Percentiles rank a stretch among this genome's conserved stretches.
Conservation (phyloP, 2,113 vertebrate species). For the Notechis scutatus region DNA sequence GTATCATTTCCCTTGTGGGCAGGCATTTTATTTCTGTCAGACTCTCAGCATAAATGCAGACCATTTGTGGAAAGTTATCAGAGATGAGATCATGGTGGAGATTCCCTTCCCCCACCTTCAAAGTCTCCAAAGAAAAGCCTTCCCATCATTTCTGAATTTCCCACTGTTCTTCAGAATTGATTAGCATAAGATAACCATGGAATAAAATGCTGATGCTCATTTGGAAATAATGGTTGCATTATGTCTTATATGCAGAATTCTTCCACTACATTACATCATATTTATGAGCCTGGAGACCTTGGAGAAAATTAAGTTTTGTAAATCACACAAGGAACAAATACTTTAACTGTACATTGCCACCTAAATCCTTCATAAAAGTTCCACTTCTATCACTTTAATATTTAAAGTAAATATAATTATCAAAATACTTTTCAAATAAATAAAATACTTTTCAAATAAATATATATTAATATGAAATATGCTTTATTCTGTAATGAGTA, state of each 20-base stretch:
- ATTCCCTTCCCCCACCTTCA: conserved; percentile 1
- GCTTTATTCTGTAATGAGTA: background rate
- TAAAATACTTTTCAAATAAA: background rate
- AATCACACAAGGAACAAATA: background rate
- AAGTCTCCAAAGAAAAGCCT: background rate
- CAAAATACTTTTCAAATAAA: background rate
- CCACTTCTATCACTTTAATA: conserved; percentile 7
- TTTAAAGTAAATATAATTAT: background rate
- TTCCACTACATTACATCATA: background rate
- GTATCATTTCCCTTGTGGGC: conserved; percentile 26
- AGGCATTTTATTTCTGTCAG: conserved; percentile 48
- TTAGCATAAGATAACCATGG: conserved; percentile 44
- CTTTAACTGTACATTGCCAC: background rate
- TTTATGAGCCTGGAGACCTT: conserved; percentile 8
- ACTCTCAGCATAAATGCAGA: conserved; percentile 37
- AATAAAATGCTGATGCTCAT: conserved; percentile 19
- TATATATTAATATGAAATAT: conserved; percentile 1
- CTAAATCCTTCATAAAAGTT: background rate
- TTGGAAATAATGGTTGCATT: conserved; percentile 31
- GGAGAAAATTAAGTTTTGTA: background rate
- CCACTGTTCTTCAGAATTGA: conserved; percentile 37
- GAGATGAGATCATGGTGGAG: conserved; percentile 5
- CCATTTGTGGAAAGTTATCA: conserved; percentile 46
- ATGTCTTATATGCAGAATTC: conserved; percentile 16
- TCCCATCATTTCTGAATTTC: conserved; percentile 17